phyloP scores from a whole-genome alignment of 1,140 invertebrate genomes.

The Agrilus planipennis region DNA sequence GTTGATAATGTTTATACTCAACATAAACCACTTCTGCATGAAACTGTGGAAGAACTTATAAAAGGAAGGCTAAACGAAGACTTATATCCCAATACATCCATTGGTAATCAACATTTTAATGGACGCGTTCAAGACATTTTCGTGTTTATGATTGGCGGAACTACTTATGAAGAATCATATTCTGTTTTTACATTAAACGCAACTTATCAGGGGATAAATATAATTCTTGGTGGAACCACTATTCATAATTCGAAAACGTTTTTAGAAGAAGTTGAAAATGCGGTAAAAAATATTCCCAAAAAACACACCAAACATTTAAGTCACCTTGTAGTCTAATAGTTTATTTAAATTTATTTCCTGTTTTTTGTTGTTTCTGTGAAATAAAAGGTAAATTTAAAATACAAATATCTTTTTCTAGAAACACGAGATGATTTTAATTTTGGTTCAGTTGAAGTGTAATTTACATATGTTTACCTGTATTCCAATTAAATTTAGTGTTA shows the following conservation, averaged over 20 bases:
- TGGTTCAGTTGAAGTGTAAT: background rate
- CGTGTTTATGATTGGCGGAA: slow-evolving; percentile 91
- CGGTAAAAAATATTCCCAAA: slow-evolving; percentile 26
- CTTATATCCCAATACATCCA: slow-evolving; percentile 67
- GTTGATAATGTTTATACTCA: slow-evolving; percentile 98
- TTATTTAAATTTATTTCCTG: background rate
- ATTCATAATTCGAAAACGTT: slow-evolving; percentile 83
- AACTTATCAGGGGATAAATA: slow-evolving; percentile 56
- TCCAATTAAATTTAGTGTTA: background rate
- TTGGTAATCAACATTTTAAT: slow-evolving; percentile 32
- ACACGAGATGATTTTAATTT: background rate
- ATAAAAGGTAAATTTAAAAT: background rate
- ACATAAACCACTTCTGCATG: slow-evolving; percentile 76
- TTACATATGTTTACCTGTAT: background rate
- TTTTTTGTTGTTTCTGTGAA: too few species aligned
- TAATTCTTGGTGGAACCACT: slow-evolving; percentile 82
- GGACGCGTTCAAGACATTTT: slow-evolving; percentile 76
- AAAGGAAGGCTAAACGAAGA: slow-evolving; percentile 77
- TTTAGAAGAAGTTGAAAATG: slow-evolving; percentile 54
- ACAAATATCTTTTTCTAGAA: background rate
- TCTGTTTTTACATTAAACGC: slow-evolving; percentile 75
- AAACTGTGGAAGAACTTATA: slow-evolving; percentile 78
- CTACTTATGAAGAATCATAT: slow-evolving; percentile 91
- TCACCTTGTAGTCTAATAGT: background rate
- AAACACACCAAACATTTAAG: too few species aligned